phyloP scores from a whole-genome alignment of 92 coral and sea anemone species.

The Umimayanthus chanpuru region DNA sequence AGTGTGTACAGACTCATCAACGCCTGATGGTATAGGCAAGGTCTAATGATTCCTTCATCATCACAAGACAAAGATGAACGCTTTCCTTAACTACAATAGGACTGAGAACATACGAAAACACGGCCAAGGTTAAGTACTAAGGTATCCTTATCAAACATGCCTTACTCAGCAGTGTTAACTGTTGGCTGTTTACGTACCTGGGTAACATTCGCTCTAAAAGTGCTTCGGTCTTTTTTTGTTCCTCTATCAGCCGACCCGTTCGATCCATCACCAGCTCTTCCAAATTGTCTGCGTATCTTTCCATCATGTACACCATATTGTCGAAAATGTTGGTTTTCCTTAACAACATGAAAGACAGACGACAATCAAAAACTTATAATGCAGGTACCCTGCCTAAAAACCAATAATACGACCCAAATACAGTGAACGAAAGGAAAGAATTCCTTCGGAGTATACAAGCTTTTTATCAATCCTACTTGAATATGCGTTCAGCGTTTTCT shows the following conservation, averaged over 20 bases:
- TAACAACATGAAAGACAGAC: neutral
- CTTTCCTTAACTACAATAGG: neutral
- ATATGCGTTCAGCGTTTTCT: too few relatives aligned
- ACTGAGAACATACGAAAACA: neutral
- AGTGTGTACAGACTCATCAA: too few relatives aligned
- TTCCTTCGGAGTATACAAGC: too few relatives aligned
- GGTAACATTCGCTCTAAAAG: constrained; percentile 95
- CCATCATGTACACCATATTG: constrained; percentile 99
- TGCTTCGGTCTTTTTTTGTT: constrained; percentile 94
- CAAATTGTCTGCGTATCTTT: constrained; percentile 91
- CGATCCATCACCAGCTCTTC: constrained; percentile 95
- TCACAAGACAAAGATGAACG: too few relatives aligned
- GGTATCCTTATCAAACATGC: neutral
- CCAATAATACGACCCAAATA: neutral
- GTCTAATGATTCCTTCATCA: too few relatives aligned
- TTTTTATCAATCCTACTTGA: too few relatives aligned
- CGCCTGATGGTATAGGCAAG: too few relatives aligned
- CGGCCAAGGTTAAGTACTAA: neutral
- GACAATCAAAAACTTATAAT: neutral
- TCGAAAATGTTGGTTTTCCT: constrained; percentile 98
- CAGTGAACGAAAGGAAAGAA: too few relatives aligned
- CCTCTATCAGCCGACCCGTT: constrained; percentile 91
- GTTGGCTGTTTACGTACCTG: constrained; percentile 49
- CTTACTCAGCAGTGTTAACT: neutral
- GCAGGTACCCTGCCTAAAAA: neutral